Evolutionary conservation across 1,140 invertebrate species (phyloP).

Genomic region (Procambarus virginalis): DNA sequence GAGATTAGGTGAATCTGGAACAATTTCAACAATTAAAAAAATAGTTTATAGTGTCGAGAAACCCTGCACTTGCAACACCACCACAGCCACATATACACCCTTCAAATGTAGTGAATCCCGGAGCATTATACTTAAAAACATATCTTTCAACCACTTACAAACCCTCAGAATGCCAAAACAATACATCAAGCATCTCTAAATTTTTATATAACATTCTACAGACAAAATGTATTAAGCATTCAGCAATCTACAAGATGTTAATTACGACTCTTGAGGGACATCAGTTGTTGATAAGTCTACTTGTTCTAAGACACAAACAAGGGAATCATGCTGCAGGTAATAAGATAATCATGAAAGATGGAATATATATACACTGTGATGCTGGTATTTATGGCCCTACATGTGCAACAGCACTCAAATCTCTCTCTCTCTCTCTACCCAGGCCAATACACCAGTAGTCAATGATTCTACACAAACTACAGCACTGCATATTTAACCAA

Average conservation of each 20-base stretch:
- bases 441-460: conserved; percentile 30
- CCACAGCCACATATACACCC: background rate
- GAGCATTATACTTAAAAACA: background rate
- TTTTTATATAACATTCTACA: conserved; percentile 3
- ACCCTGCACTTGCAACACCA: background rate
- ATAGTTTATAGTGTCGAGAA: background rate
- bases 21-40: background rate
- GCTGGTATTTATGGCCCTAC: background rate
- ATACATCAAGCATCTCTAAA: background rate
- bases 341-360: background rate
- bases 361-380: background rate
- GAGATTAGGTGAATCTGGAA: conserved; percentile 26
- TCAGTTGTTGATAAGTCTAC: conserved; percentile 18
- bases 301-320: conserved; percentile 26
- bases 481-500: background rate
- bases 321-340: background rate
- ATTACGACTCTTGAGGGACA: conserved; percentile 17
- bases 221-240: conserved; percentile 6
- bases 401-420: conserved; percentile 12
- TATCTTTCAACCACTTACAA: background rate
- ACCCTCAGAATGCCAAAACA: background rate
- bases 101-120: background rate
- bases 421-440: conserved; percentile 7
- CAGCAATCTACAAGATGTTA: conserved; percentile 16
- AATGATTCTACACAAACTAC: conserved; percentile 35